Evolutionary conservation across 1,140 invertebrate genomes (phyloP).

Genomic region (Saccostrea cuccullata): DNA sequence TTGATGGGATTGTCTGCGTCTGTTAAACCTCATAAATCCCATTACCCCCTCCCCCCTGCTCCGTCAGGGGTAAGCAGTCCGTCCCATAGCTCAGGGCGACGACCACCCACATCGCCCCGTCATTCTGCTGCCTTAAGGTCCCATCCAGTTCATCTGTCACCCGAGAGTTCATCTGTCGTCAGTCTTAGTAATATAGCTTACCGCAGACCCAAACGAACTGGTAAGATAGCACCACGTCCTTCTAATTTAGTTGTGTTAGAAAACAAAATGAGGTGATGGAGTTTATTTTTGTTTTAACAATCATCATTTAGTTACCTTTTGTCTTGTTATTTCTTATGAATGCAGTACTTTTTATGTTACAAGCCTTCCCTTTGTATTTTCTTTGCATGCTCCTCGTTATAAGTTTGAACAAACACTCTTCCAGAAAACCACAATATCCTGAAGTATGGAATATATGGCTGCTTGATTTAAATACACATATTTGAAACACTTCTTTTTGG

Average conservation of each 20-base stretch:
- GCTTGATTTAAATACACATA: slow-evolving; percentile 23
- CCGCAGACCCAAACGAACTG: slow-evolving; percentile 90
- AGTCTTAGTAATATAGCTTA: slow-evolving; percentile 92
- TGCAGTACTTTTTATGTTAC: slow-evolving; percentile 41
- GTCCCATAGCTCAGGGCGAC: slow-evolving; percentile 82
- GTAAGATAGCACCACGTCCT: slow-evolving; percentile 78
- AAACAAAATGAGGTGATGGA: background rate
- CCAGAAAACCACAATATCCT: background rate
- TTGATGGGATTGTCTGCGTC: slow-evolving; percentile 92
- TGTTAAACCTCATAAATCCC: slow-evolving; percentile 83
- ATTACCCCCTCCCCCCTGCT: slow-evolving; percentile 70
- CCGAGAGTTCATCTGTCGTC: slow-evolving; percentile 96
- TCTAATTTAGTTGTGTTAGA: slow-evolving; percentile 1
- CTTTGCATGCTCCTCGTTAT: background rate
- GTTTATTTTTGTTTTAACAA: background rate
- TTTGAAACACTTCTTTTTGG: background rate
- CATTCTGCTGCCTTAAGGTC: slow-evolving; percentile 80
- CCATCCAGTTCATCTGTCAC: slow-evolving; percentile 91
- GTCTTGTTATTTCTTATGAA: background rate
- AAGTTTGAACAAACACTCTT: background rate
- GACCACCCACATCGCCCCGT: slow-evolving; percentile 81
- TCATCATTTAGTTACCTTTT: slow-evolving; percentile 19
- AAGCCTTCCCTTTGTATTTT: slow-evolving; percentile 31
- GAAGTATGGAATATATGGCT: background rate
- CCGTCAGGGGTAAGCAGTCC: slow-evolving; percentile 76